Conservation (phyloP, 2,888 invertebrate species). For the Lordiphosa andalusiaca region DNA sequence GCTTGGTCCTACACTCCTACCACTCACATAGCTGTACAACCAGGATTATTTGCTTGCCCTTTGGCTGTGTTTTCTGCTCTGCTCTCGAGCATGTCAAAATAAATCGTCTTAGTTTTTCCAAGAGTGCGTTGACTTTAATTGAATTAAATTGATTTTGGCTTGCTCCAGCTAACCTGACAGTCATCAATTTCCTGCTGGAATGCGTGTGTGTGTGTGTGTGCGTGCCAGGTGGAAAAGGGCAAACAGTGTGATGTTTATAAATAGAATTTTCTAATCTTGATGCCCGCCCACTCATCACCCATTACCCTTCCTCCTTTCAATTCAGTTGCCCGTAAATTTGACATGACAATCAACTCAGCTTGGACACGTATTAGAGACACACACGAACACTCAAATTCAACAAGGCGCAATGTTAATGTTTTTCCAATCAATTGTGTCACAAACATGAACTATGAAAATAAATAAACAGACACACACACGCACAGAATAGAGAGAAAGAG, state of each 20-base stretch:
- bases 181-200: slow-evolving; percentile 38
- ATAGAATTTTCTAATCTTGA: slow-evolving; percentile 39
- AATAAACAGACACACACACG: slow-evolving; percentile 32
- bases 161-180: slow-evolving; percentile 37
- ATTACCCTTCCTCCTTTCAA: slow-evolving; percentile 9
- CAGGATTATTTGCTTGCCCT: slow-evolving; percentile 33
- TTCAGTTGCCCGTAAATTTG: slow-evolving; percentile 33
- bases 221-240: slow-evolving; percentile 19
- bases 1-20: not conserved
- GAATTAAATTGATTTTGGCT: slow-evolving; percentile 51
- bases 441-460: slow-evolving; percentile 49
- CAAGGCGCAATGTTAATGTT: slow-evolving; percentile 50
- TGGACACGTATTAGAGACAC: slow-evolving; percentile 39
- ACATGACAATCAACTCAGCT: slow-evolving; percentile 61
- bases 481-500: slow-evolving; percentile 1
- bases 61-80: slow-evolving; percentile 26
- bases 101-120: slow-evolving; percentile 39
- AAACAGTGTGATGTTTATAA: slow-evolving; percentile 32
- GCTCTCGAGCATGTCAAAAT: slow-evolving; percentile 42
- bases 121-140: slow-evolving; percentile 45
- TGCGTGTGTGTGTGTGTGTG: not conserved
- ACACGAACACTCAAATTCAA: slow-evolving; percentile 18
- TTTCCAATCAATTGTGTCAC: slow-evolving; percentile 63
- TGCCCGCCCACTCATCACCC: slow-evolving; percentile 1
- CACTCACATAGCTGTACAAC: not conserved